phyloP scores from a whole-genome alignment of 2,888 invertebrate genomes.

The Nyleta sp. region DNA sequence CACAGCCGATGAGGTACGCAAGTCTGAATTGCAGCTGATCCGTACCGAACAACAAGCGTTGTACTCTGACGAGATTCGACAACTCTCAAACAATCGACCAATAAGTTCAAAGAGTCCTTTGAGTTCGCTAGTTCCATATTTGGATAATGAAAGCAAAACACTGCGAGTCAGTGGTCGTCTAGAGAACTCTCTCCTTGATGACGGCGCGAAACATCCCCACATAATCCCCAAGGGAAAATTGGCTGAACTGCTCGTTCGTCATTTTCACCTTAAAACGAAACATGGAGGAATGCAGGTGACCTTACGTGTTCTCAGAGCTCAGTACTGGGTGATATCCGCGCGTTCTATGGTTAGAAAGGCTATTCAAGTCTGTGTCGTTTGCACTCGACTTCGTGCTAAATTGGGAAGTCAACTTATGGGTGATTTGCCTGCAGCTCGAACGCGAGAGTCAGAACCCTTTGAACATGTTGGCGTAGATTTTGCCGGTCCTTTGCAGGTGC shows the following conservation, averaged over 20 bases:
- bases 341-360: conserved; percentile 5
- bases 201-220: not conserved
- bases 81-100: not conserved
- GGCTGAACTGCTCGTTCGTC: not conserved
- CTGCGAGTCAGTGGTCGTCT: not conserved
- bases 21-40: too few species aligned
- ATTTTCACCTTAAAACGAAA: not conserved
- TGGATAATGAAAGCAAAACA: not conserved
- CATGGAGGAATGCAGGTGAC: conserved; percentile 54
- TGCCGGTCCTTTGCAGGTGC: conserved; percentile 65
- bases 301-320: conserved; percentile 31
- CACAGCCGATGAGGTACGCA: too few species aligned
- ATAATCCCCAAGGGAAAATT: not conserved
- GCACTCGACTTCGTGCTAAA: not conserved
- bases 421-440: conserved; percentile 55
- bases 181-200: not conserved
- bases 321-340: conserved; percentile 44
- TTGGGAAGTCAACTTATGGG: conserved; percentile 64
- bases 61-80: too few species aligned
- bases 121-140: not conserved
- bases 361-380: conserved; percentile 21
- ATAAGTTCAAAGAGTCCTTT: not conserved
- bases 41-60: too few species aligned
- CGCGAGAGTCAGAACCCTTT: conserved; percentile 37
- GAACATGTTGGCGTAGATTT: conserved; percentile 66